Base-by-base conservation (phyloP, 2,113 vertebrate genomes). In the Hippocampus abdominalis region DNA sequence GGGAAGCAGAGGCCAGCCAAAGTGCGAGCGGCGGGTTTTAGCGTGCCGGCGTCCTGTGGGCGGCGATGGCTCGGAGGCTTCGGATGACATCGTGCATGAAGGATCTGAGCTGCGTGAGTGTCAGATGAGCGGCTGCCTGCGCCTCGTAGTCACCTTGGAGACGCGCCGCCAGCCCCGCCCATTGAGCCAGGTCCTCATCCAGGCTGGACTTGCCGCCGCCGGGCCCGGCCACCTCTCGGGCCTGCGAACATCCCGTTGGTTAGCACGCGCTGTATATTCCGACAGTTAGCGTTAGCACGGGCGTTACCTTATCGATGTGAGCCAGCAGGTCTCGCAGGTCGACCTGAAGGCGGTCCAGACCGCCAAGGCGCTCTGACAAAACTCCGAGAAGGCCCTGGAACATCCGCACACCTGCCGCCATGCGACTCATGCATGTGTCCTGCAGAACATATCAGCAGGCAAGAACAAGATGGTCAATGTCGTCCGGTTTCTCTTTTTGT, bases 21-120 rank as follows among this genome's bases (percentile, higher is more conserved):
- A 63, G 11, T 42, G 13, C 6, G n/a, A 44, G 39, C 15, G 1
- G 21, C 21, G 11, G 0, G 39, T 9, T 4, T 23, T 42, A 63
- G 18, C 36, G 61, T 2, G 36, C 21, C 4, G 1, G 1, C 1
- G 18, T 42, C 67, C 69, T 66, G 64, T 71, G 64, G 64, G 20
- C 6, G 54, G 46, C 3, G 29, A 90, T 46, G 9, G 77, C 73
- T 5, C 89, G 88, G 27, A 93, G 82, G 67, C 83, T 86, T 57
- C 92, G 90, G 59, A 73, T 80, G 36, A 90, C 42, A 71, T 92
- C 82, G 9, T 88, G 83, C 1, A 81, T 80, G 67, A 92, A 92
- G 54, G 74, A 80, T 1, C 76, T 83, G 1, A 93, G 88, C 78
- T 89, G 88, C 11, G 8, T 48, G 36, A 93, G 87, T 7, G 79